A percentile compares a stretch with the other conserved stretches of the same genome.
Evolutionary conservation across 2,888 invertebrate species (phyloP).

Genomic region (Melinopterus prodromus): DNA sequence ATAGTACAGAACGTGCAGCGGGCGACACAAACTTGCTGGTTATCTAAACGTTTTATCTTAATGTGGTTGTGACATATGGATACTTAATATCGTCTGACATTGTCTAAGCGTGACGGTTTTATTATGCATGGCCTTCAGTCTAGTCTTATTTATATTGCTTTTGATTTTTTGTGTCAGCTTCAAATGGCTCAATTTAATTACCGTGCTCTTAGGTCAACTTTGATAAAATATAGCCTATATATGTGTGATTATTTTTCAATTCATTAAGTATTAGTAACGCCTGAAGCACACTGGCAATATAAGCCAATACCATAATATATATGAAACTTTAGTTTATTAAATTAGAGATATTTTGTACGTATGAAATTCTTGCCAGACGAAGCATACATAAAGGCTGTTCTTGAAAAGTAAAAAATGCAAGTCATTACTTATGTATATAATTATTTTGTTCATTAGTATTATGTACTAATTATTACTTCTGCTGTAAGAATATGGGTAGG

Average conservation of each 20-base stretch:
- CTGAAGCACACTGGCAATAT: no score
- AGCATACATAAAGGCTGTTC: no score
- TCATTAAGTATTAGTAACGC: no score
- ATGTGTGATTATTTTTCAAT: neutral
- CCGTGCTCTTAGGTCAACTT: neutral
- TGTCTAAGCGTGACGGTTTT: neutral
- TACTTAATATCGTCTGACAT: constrained; percentile 4
- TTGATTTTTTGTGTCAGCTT: neutral
- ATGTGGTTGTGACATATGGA: neutral
- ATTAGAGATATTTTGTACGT: no score
- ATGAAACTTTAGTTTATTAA: no score
- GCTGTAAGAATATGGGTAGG: neutral
- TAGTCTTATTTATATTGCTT: neutral
- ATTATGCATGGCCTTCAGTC: neutral
- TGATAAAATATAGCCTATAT: neutral
- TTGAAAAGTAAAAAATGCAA: no score
- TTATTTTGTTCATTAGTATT: no score
- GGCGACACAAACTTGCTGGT: neutral
- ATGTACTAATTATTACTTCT: neutral
- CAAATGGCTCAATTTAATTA: neutral
- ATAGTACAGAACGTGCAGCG: neutral
- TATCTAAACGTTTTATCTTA: neutral
- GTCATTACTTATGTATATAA: no score
- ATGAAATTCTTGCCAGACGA: neutral
- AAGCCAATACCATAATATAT: no score